phyloP scores from a whole-genome alignment of 2,888 invertebrate genomes.

The Dasysyrphus albostriatus region DNA sequence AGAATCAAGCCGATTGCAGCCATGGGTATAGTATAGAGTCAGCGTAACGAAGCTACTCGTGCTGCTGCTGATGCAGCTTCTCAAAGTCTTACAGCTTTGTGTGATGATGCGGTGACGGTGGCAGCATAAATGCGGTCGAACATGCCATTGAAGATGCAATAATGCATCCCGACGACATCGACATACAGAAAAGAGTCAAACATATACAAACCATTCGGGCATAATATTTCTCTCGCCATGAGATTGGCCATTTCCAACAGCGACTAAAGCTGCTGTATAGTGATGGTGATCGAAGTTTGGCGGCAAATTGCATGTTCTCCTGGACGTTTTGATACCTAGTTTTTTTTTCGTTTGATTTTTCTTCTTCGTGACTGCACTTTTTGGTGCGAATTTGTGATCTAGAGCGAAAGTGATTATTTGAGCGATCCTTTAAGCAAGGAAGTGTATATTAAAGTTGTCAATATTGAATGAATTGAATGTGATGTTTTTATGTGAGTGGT shows the following conservation, averaged over 20 bases:
- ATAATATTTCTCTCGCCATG: constrained; percentile 70
- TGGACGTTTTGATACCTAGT: constrained; percentile 23
- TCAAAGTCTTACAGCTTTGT: constrained; percentile 16
- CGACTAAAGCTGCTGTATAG: neutral
- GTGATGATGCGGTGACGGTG: constrained; percentile 4
- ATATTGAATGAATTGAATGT: constrained; percentile 41
- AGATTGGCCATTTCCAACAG: constrained; percentile 52
- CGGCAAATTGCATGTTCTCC: constrained; percentile 45
- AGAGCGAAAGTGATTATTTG: constrained; percentile 72
- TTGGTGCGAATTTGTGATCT: constrained; percentile 69
- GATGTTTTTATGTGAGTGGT: constrained; percentile 26
- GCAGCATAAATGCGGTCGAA: constrained; percentile 15
- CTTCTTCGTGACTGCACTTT: constrained; percentile 39
- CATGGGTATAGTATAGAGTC: neutral
- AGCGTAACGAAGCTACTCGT: constrained; percentile 69
- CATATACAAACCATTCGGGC: constrained; percentile 62
- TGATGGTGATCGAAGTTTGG: constrained; percentile 29
- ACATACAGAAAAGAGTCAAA: constrained; percentile 54
- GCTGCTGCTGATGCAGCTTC: constrained; percentile 41
- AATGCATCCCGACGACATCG: constrained; percentile 53
- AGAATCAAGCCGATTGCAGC: constrained; percentile 16
- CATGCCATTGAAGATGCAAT: constrained; percentile 70
- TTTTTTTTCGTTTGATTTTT: neutral
- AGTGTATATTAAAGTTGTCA: constrained; percentile 38
- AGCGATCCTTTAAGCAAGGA: constrained; percentile 54